Evolutionary conservation across 2,113 vertebrate species (phyloP), one percentile per base, ranked within the genome.

Genomic region (Potamarius usumacintae): DNA sequence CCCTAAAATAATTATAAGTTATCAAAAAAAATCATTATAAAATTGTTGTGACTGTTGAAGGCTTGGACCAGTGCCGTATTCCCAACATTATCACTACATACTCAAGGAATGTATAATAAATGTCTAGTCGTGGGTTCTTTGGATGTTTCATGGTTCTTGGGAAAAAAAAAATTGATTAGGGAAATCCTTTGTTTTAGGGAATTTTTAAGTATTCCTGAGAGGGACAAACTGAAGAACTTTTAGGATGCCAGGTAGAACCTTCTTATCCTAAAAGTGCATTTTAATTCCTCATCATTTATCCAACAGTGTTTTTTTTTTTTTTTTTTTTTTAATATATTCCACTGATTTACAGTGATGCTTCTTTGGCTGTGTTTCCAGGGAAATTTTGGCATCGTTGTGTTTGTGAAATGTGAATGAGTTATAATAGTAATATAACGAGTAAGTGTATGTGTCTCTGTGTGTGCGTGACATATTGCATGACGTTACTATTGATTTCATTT

Each of bases 361-460:
- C 30, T 71, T 17, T 5, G 15, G 14, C 30, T 18, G 17, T 30
- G 67, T 71, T 71, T 14, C 15, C 14, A 18, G 27, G 2, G 30
- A 42, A 30, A 17, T 8, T 42, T 14, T 20, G 14, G 57, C n/a
- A 55, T 60, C 2, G 89, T 60, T 86, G 76, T 85, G 77, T 74
- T 57, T 65, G 62, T 82, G 72, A 22, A 76, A 74, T 10, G 18
- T 22, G 20, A 10, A 50, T 76, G 42, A 4, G 11, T 20, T 50
- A 50, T 76, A 2, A 52, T 71, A 34, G 14, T 17, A 71, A 71
- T 71, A 15, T 7, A 71, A 7, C 17, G 42, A 15, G 27, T 11
- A 18, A 27, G 55, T 67, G 52, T 87, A 53, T 55, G 50, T 82
- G 60, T 86, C 74, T 34, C 2, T 85, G 78, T 34, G 81, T 53